These are phyloP conservation scores for Cerastis leucographa DNA, from an alignment of 2,888 invertebrate species.

Conservation along the genomic window DNA sequence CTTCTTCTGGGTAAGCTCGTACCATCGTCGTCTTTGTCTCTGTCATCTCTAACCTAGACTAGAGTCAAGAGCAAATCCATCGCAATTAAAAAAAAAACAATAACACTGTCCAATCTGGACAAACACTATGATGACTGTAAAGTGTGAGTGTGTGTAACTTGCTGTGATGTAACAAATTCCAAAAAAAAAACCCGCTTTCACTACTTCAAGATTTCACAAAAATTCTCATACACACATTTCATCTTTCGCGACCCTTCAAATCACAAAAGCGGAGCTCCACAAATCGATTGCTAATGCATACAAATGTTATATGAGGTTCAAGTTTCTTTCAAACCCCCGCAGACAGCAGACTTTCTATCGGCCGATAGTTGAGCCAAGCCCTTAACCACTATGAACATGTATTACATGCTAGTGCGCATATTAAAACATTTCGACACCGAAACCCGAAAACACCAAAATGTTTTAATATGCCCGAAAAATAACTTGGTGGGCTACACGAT, in stretches of 20 bases:
- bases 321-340: background rate
- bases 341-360: background rate
- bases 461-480: background rate
- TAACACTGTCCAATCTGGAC: background rate
- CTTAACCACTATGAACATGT: background rate
- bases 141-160: background rate
- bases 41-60: too few species aligned
- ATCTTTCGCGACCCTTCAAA: background rate
- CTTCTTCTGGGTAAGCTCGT: too few species aligned
- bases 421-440: background rate
- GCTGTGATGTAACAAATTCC: background rate
- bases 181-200: background rate
- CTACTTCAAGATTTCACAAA: constrained; percentile 6
- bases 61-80: too few species aligned
- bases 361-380: background rate
- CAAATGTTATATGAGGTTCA: constrained; percentile 4
- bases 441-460: background rate
- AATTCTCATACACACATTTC: background rate
- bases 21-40: too few species aligned
- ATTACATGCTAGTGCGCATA: background rate
- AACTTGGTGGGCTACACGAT: background rate
- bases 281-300: constrained; percentile 34
- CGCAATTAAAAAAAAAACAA: too few species aligned
- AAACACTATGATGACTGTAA: background rate
- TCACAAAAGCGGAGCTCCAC: background rate